Base-by-base conservation (phyloP, 2,888 invertebrate genomes). In the Acanthococcus lagerstroemiae region DNA sequence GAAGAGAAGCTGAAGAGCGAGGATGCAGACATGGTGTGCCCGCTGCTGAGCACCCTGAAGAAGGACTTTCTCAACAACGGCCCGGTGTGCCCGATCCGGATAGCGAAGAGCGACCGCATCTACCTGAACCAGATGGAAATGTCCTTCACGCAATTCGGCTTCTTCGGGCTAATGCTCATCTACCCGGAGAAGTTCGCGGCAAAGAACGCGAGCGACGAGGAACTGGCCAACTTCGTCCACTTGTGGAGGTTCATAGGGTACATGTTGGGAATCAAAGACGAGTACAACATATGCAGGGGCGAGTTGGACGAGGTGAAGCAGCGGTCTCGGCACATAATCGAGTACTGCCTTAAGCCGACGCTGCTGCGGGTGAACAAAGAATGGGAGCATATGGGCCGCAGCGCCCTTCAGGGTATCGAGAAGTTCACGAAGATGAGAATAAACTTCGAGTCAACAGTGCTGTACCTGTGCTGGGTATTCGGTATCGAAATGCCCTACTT, bases 191-290 rank as follows among this genome's bases (percentile, higher is more conserved):
- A 73, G 25, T 76, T 80, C 67, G 78, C 77, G 1, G 71, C 75
- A 4, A 73, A 73, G 27, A 70, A 73, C 9, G 75, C 74, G 1
- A 75, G 74, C 19, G 73, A 76, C 1, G 75, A 76, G 12, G 80
- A 81, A 61, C 71, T 81, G 12, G 79, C 80, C 3, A 79, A 77
- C 25, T 80, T 79, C 69, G 75, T 80, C 25, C 80, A 82, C 69
- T 73, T 80, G 30, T 82, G 82, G 82, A 73, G 78, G 55, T 76
- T 76, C 12, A 72, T 82, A 12, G 81, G 81, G 1, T 79, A 79
- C 71, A 71, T 79, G 4, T 73, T 82, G 1, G 83, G 83, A 0
- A 72, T 76, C 4, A 72, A 76, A 12, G 76, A 77, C 68, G 71
- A 73, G 72, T 77, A 72, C 67, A 79, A 78, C 69, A 75, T 78